These are phyloP conservation scores for Tethea ocularis DNA, from an alignment of 2,888 invertebrate genomes.

Conservation along the genomic window DNA sequence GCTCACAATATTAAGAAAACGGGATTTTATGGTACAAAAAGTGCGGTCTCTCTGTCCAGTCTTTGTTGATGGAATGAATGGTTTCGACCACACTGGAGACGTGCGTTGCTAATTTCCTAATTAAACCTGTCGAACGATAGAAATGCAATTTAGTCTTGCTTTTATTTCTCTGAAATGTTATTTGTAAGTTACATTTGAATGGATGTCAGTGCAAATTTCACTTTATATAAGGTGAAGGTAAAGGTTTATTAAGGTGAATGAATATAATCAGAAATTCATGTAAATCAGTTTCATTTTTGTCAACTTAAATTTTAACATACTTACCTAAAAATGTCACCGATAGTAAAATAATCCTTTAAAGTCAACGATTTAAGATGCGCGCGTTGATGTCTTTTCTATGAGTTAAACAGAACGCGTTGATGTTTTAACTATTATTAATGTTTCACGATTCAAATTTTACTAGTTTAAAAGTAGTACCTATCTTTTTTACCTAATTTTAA, in stretches of 20 bases:
- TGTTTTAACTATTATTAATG: not conserved
- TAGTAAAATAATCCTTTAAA: not conserved
- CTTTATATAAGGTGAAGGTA: not conserved
- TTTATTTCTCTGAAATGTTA: conserved; percentile 10
- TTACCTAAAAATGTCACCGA: not conserved
- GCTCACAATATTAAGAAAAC: conserved; percentile 47
- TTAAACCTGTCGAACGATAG: conserved; percentile 37
- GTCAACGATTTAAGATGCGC: not conserved
- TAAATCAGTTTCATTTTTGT: too few relatives aligned
- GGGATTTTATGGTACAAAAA: conserved; percentile 47
- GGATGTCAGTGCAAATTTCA: not conserved
- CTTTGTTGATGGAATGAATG: conserved; percentile 65
- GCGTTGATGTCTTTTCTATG: not conserved
- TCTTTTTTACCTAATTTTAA: too few relatives aligned
- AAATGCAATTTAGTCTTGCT: conserved; percentile 19
- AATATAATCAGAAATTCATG: too few relatives aligned
- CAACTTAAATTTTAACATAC: too few relatives aligned
- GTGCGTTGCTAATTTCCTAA: conserved; percentile 77
- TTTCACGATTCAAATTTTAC: not conserved
- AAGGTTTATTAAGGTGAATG: not conserved
- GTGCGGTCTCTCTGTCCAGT: conserved; percentile 31
- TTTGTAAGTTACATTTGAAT: not conserved
- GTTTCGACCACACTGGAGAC: conserved; percentile 72
- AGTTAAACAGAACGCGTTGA: not conserved
- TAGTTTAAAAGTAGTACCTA: too few relatives aligned